Evolutionary conservation across 1,140 invertebrate genomes (phyloP), one percentile per base, ranked within the genome.

Genomic region (Wiebesia pumilae): DNA sequence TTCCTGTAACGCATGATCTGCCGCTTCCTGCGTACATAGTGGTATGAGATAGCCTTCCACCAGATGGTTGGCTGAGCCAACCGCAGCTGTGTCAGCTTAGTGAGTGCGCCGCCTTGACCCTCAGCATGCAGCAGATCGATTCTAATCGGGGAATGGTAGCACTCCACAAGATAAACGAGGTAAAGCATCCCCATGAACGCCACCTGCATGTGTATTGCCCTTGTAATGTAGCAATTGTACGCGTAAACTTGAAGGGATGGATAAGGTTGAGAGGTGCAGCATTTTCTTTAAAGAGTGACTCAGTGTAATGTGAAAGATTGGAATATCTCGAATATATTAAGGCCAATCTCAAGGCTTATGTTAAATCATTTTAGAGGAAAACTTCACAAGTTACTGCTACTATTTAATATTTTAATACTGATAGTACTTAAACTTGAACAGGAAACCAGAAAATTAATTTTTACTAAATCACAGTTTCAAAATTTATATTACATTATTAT

Each of bases 21-120:
- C 62, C 97, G 93, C 90, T 97, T 97, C 86, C 97, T 94, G 69
- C 97, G 92, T 43, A 97, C 96, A 91, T 98, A 98, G 93, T 98
- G 97, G 92, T 98, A 98, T 90, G 97, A 97, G 73, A 97, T 95
- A 27, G 97, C 97, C 90, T 97, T 98, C 97, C 97, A 98, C 97
- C 97, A 98, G 35, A 98, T 96, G 84, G 97, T 95, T 0, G 97
- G 97, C 83, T 95, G 95, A 3, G 97, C 96, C 58, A 95, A 94
- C 85, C 96, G 94, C 94, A 98, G 95, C 79, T 95, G 94, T 79
- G 95, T 94, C 27, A 97, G 95, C 90, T 96, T 95, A 19, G 96
- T 95, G 79, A 96, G 95, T 35, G 97, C 96, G 7, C 95, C 94
- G 14, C 95, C 94, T 6, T 96, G 95, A 88, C 96, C 95, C 62